Conservation (phyloP, 2,113 vertebrate species). For the Gobiocypris rarus region DNA sequence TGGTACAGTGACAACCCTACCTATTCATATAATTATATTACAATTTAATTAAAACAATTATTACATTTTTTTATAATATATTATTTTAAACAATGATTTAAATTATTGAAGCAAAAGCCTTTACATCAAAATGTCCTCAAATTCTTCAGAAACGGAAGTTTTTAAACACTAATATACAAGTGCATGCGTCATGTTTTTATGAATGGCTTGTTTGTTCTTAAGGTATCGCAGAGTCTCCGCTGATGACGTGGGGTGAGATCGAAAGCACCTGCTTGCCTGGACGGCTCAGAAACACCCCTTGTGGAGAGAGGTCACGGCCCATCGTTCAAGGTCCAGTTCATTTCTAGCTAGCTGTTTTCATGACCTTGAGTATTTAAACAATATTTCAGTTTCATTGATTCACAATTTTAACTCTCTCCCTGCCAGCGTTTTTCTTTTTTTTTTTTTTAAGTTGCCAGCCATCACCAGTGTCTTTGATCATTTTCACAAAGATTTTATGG, state of each 20-base stretch:
- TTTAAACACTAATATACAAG: not conserved
- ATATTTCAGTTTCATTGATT: not conserved
- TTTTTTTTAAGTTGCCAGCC: too few species aligned
- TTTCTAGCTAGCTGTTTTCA: not conserved
- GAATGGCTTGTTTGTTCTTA: not conserved
- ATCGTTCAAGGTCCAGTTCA: conserved; percentile 87
- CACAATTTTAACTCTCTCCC: not conserved
- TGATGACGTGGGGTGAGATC: conserved; percentile 98
- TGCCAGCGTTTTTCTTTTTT: too few species aligned
- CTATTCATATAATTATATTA: too few species aligned
- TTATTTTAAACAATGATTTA: too few species aligned
- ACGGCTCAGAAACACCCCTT: conserved; percentile 88
- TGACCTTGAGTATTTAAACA: not conserved
- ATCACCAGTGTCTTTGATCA: too few species aligned
- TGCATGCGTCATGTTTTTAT: not conserved
- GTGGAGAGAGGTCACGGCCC: conserved; percentile 92
- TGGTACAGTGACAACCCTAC: too few species aligned
- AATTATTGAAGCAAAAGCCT: too few species aligned
- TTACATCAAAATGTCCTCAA: not conserved
- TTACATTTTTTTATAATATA: too few species aligned
- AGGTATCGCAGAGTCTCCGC: conserved; percentile 91
- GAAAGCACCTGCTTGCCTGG: conserved; percentile 94
- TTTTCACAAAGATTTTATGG: too few species aligned
- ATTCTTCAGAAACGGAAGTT: not conserved
- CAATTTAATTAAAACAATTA: too few species aligned